phyloP scores from a whole-genome alignment of 2,113 vertebrate species.

The Numida meleagris region DNA sequence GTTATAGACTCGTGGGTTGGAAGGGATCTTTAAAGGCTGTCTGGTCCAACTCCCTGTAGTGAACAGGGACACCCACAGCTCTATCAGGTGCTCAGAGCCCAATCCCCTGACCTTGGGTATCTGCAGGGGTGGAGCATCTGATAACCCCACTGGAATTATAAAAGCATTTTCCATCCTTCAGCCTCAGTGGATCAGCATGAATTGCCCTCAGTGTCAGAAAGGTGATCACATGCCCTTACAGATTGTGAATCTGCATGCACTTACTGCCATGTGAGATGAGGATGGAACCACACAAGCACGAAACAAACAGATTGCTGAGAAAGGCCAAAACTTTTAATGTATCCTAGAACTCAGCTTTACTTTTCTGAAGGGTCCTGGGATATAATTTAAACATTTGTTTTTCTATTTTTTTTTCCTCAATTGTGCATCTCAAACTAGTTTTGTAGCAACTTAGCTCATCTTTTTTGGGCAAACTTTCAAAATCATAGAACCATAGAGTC shows the following conservation, averaged over 20 bases:
- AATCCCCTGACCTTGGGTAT: too few relatives aligned
- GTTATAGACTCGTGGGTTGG: too few relatives aligned
- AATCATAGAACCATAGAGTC: too few relatives aligned
- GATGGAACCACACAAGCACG: not conserved
- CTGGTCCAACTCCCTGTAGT: too few relatives aligned
- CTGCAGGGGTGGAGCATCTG: too few relatives aligned
- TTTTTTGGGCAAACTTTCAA: not conserved
- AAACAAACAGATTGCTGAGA: not conserved
- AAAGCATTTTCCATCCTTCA: not conserved
- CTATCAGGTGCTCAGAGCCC: too few relatives aligned
- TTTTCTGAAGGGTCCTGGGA: not conserved
- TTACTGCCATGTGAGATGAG: not conserved
- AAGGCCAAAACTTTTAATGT: not conserved
- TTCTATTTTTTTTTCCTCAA: fast-evolving
- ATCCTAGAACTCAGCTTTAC: not conserved
- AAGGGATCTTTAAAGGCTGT: too few relatives aligned
- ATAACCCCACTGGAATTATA: not conserved
- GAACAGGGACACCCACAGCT: too few relatives aligned
- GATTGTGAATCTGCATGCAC: not conserved
- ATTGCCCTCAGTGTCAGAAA: fast-evolving
- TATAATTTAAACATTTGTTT: too few relatives aligned
- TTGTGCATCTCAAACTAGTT: not conserved
- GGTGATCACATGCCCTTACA: fast-evolving
- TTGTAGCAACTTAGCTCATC: not conserved
- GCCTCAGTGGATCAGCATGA: not conserved